These are phyloP conservation scores for Paracentrotus lividus DNA, from an alignment of 53 echinoderm and acorn worm genomes.

Conservation along the genomic window DNA sequence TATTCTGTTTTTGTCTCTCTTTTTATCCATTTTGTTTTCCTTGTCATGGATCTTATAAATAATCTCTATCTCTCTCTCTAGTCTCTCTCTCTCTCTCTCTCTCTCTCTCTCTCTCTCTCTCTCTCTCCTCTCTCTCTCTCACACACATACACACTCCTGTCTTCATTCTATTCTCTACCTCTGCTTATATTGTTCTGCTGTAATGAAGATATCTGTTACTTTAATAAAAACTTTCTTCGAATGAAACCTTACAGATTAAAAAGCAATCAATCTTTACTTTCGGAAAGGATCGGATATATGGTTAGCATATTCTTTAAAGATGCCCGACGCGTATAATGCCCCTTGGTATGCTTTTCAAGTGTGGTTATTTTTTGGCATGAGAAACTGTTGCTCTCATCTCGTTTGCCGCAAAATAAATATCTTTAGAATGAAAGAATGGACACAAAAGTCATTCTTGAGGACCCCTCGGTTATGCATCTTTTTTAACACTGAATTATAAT, in stretches of 20 bases:
- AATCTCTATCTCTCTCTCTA: background rate
- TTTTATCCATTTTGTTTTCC: no score
- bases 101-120: background rate
- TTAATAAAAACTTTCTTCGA: background rate
- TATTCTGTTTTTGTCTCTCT: no score
- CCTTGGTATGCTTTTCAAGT: background rate
- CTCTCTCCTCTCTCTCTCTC: background rate
- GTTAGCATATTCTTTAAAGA: background rate
- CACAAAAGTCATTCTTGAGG: background rate
- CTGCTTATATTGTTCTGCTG: no score
- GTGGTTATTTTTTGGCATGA: background rate
- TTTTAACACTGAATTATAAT: no score
- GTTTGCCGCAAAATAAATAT: background rate
- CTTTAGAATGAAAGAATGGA: background rate
- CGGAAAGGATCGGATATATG: slow-evolving; percentile 15
- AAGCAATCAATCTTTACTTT: background rate
- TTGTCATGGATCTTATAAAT: no score
- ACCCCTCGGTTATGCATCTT: background rate
- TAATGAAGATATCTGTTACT: background rate
- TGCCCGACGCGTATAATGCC: background rate
- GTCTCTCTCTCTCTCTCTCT: background rate
- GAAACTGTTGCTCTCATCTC: background rate
- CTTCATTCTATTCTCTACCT: no score
- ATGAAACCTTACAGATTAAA: background rate
- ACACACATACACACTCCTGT: no score